phyloP scores from a whole-genome alignment of 1,140 invertebrate genomes.

The Leucophenga varia region DNA sequence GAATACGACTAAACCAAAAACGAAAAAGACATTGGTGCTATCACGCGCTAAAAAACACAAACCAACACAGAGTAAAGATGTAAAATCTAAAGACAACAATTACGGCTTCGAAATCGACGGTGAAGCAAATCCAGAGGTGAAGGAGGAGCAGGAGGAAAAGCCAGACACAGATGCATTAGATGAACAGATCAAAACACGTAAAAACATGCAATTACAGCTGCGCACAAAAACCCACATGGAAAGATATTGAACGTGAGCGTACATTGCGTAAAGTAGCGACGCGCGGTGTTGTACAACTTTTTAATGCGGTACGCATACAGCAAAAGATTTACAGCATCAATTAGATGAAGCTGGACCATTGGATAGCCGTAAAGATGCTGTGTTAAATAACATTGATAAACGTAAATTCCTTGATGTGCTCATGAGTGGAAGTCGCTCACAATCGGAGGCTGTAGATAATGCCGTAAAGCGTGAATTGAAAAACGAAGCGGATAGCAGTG shows the following conservation, averaged over 20 bases:
- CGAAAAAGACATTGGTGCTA: conserved; percentile 72
- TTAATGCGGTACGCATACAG: conserved; percentile 85
- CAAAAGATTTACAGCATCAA: conserved; percentile 75
- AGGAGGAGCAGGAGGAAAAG: conserved; percentile 58
- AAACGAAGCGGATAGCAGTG: conserved; percentile 55
- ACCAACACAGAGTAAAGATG: too few species aligned
- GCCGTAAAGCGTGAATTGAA: conserved; percentile 56
- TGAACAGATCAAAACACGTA: conserved; percentile 25
- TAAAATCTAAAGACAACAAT: conserved; percentile 56
- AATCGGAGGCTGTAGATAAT: conserved; percentile 64
- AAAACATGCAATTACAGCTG: conserved; percentile 62
- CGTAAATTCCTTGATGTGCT: conserved; percentile 79
- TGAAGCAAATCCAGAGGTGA: conserved; percentile 45
- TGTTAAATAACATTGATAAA: conserved; percentile 79
- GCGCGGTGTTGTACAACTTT: conserved; percentile 88
- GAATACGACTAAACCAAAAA: conserved; percentile 71
- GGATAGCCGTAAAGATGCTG: conserved; percentile 79
- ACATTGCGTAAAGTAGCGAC: conserved; percentile 80
- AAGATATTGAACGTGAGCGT: conserved; percentile 72
- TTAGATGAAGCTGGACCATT: conserved; percentile 72
- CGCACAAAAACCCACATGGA: conserved; percentile 73
- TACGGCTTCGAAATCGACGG: too few species aligned
- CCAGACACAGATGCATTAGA: conserved; percentile 41
- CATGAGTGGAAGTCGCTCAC: conserved; percentile 67
- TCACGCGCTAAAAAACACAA: conserved; percentile 72